Evolutionary conservation across 2,113 vertebrate genomes (phyloP).

Genomic region (Desmodus rotundus): DNA sequence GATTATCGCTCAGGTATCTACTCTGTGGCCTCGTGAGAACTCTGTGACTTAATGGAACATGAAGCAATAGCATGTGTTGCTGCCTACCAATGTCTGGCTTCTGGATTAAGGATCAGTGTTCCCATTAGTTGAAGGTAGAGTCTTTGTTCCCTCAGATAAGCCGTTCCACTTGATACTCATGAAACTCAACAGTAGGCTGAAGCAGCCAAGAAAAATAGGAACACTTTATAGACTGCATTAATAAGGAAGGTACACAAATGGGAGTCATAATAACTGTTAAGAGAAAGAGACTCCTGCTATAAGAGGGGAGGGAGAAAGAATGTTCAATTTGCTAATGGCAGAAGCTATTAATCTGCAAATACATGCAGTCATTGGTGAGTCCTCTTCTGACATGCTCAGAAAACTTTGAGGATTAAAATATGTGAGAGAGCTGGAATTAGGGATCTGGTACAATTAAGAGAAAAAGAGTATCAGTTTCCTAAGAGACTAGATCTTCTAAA

Average conservation of each 20-base stretch:
- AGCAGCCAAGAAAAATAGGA: conserved; percentile 15
- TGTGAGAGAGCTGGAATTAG: not conserved
- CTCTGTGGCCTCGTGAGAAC: not conserved
- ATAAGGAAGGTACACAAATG: conserved; percentile 30
- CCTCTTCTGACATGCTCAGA: not conserved
- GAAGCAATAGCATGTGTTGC: rapidly evolving
- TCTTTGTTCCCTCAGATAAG: conserved; percentile 16
- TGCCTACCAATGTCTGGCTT: not conserved
- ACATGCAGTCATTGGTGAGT: not conserved
- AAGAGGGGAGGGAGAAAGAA: conserved; percentile 7
- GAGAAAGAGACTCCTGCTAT: not conserved
- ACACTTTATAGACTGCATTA: conserved; percentile 29
- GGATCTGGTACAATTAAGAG: not conserved
- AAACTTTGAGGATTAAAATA: not conserved
- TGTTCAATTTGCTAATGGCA: conserved; percentile 45
- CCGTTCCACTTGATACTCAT: not conserved
- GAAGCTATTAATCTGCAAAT: conserved; percentile 37
- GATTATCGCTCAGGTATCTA: rapidly evolving
- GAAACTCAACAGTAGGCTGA: conserved; percentile 28
- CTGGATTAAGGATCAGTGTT: not conserved
- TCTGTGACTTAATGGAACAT: not conserved
- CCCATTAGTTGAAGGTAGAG: not conserved
- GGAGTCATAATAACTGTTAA: conserved; percentile 4
- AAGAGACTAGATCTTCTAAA: not conserved
- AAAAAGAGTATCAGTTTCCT: not conserved